Evolutionary conservation across 1,140 invertebrate genomes (phyloP).

Genomic region (Oncopodura yosiiana): DNA sequence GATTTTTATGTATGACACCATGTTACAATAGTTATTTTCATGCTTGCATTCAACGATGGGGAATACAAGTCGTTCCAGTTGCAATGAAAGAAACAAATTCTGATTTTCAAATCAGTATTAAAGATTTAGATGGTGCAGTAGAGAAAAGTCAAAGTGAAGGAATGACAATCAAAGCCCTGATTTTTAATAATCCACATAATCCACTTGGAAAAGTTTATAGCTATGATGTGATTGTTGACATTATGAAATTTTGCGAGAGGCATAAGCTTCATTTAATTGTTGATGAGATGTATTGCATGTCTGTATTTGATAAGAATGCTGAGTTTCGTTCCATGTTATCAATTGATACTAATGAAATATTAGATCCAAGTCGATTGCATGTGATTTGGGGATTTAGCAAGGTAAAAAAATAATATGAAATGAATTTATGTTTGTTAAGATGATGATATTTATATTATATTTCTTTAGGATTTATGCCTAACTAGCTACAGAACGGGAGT

Average conservation of each 20-base stretch:
- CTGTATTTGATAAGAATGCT: constrained; percentile 14
- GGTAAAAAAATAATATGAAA: background rate
- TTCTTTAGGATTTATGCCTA: constrained; percentile 16
- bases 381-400: constrained; percentile 29
- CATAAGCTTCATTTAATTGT: constrained; percentile 20
- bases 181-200: constrained; percentile 28
- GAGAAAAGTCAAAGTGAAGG: background rate
- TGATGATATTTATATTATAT: background rate
- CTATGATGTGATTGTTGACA: background rate
- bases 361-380: constrained; percentile 10
- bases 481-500: constrained; percentile 23
- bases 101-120: constrained; percentile 1
- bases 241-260: constrained; percentile 26
- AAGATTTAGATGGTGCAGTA: constrained; percentile 4
- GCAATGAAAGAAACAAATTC: constrained; percentile 11
- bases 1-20: constrained; percentile 13
- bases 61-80: constrained; percentile 4
- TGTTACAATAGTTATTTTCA: constrained; percentile 20
- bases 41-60: constrained; percentile 20
- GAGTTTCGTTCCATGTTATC: constrained; percentile 16
- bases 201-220: constrained; percentile 19
- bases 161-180: constrained; percentile 13
- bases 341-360: constrained; percentile 2
- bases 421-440: background rate
- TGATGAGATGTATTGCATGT: constrained; percentile 27